Percentiles rank a stretch among this genome's conserved stretches.
Evolutionary conservation across 2,888 invertebrate species (phyloP).

Genomic region (Microdon myrmicae): DNA sequence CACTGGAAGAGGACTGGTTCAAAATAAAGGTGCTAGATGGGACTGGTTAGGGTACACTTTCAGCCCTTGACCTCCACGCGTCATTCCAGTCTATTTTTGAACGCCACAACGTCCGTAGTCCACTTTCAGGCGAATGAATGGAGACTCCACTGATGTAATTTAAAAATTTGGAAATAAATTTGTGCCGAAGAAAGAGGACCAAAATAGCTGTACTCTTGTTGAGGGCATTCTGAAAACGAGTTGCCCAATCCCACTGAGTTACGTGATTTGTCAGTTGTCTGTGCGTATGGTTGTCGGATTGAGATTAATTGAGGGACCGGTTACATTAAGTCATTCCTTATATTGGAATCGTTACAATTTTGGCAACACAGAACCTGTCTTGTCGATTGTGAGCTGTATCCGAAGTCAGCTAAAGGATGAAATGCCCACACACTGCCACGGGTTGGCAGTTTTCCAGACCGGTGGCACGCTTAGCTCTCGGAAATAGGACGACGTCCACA

Average conservation of each 20-base stretch:
- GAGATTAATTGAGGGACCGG: slow-evolving; percentile 39
- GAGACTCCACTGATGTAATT: slow-evolving; percentile 36
- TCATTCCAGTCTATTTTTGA: slow-evolving; percentile 37
- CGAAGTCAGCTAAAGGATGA: no score
- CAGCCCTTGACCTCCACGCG: slow-evolving; percentile 48
- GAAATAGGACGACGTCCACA: no score
- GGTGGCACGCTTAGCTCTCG: no score
- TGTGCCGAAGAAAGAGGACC: slow-evolving; percentile 12
- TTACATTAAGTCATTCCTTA: no score
- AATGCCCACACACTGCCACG: no score
- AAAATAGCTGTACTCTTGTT: slow-evolving; percentile 25
- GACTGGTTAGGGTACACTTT: no score
- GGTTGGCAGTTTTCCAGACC: no score
- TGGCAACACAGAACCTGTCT: no score
- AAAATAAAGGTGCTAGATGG: background rate
- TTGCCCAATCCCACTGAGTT: slow-evolving; percentile 46
- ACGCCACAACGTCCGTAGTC: no score
- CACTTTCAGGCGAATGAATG: no score
- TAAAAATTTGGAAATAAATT: slow-evolving; percentile 38
- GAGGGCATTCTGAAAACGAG: slow-evolving; percentile 33
- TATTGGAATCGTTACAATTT: no score
- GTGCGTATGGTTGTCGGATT: slow-evolving; percentile 28
- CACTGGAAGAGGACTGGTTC: slow-evolving; percentile 32
- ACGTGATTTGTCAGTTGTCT: slow-evolving; percentile 26
- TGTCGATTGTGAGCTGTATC: no score